These are phyloP conservation scores for Macrosoma leucophasiata DNA, from an alignment of 2,888 invertebrate genomes.

Conservation along the genomic window DNA sequence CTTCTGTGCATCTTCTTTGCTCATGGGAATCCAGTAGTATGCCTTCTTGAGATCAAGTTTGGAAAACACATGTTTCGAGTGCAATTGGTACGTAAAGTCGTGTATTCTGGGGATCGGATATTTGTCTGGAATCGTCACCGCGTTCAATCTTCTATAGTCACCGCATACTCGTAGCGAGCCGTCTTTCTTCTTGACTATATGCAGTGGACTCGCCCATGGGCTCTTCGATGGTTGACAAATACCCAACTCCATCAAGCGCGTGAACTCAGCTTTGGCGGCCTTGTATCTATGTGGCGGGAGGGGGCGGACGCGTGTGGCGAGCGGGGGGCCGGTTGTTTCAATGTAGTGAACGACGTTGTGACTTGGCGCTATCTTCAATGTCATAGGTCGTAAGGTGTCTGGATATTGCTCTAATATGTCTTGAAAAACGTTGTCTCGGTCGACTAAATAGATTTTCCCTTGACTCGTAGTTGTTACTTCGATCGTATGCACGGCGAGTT, in stretches of 20 bases:
- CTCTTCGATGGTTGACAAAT: conserved; percentile 27
- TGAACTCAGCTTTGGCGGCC: conserved; percentile 8
- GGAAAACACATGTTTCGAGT: conserved; percentile 16
- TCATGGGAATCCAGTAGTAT: conserved; percentile 14
- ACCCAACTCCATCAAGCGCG: conserved; percentile 21
- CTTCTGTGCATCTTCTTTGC: conserved; percentile 16
- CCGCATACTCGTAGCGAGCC: conserved; percentile 31
- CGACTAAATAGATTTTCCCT: not conserved
- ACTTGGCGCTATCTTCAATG: conserved; percentile 3
- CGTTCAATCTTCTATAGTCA: conserved; percentile 25
- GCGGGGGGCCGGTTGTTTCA: conserved; percentile 10
- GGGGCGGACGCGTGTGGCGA: conserved; percentile 9
- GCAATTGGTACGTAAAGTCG: conserved; percentile 16
- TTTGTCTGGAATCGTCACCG: conserved; percentile 23
- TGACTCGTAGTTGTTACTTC: not conserved
- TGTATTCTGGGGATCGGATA: conserved; percentile 17
- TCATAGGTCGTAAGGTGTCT: conserved; percentile 8
- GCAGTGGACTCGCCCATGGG: conserved; percentile 30
- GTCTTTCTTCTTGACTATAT: conserved; percentile 27
- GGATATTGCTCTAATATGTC: conserved; percentile 11
- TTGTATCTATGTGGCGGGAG: conserved; percentile 8
- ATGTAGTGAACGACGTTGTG: conserved; percentile 12
- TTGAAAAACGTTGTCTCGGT: conserved; percentile 7
- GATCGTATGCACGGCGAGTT: conserved; percentile 8
- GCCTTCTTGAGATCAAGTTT: conserved; percentile 13